These are phyloP conservation scores for Hemitrygon akajei DNA, from an alignment of 2,797 vertebrate genomes.

Conservation along the genomic window DNA sequence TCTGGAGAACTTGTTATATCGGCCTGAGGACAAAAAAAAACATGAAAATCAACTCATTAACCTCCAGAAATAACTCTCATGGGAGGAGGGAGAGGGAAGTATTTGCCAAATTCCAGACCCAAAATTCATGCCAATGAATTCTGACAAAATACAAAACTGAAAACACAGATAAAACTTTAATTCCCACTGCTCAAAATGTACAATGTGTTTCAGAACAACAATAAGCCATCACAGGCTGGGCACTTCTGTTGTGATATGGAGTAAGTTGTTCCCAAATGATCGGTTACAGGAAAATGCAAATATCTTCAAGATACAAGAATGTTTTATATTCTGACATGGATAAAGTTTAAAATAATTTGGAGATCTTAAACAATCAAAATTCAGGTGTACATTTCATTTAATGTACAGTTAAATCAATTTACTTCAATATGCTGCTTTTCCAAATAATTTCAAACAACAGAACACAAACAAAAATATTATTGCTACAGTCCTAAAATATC, in stretches of 20 bases:
- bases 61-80: not conserved
- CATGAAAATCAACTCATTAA: not conserved
- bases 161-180: not conserved
- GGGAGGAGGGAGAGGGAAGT: too few species aligned
- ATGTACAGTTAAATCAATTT: too few species aligned
- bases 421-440: too few species aligned
- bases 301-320: not conserved
- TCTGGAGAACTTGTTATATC: conserved; percentile 94
- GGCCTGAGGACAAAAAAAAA: conserved; percentile 59
- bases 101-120: not conserved
- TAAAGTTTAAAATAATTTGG: not conserved
- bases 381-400: too few species aligned
- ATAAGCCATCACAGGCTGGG: not conserved
- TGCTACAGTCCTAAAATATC: not conserved
- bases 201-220: not conserved
- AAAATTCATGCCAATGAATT: not conserved
- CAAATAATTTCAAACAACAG: not conserved
- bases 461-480: not conserved
- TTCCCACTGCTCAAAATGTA: not conserved
- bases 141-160: not conserved
- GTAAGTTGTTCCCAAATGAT: not conserved
- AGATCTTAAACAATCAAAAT: too few species aligned
- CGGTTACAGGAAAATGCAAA: not conserved
- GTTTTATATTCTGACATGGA: not conserved
- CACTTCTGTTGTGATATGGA: too few species aligned